Conservation (phyloP, 2,113 vertebrate genomes). For the Diadophis punctatus region DNA sequence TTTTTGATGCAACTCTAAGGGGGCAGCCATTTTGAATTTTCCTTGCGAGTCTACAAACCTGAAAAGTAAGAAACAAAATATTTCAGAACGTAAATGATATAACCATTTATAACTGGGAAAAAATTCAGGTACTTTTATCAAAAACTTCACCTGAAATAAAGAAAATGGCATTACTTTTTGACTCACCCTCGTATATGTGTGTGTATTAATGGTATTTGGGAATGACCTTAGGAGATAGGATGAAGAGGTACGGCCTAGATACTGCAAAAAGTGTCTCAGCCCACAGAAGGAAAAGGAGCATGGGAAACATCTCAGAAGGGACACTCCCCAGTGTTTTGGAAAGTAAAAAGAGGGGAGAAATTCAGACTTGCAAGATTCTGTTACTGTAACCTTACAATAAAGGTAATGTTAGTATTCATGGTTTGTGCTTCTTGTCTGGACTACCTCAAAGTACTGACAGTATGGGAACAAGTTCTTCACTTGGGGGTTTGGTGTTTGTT, state of each 20-base stretch:
- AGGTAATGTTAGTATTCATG: neutral
- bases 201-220: neutral
- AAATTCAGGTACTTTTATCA: too few species aligned
- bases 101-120: too few species aligned
- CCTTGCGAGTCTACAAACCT: too few species aligned
- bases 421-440: neutral
- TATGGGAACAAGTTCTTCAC: neutral
- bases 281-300: neutral
- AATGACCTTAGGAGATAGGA: neutral
- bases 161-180: too few species aligned
- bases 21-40: too few species aligned
- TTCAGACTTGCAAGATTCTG: neutral
- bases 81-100: too few species aligned
- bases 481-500: neutral
- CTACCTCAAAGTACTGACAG: neutral
- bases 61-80: too few species aligned
- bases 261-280: neutral
- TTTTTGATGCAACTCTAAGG: too few species aligned
- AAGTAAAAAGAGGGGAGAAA: neutral
- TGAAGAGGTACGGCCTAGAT: neutral
- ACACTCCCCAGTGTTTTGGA: neutral
- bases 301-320: neutral
- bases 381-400: neutral
- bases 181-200: too few species aligned
- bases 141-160: too few species aligned